Evolutionary conservation across 2,113 vertebrate species (phyloP), one percentile per base, ranked within the genome.

Genomic region (Aldabrachelys gigantea): DNA sequence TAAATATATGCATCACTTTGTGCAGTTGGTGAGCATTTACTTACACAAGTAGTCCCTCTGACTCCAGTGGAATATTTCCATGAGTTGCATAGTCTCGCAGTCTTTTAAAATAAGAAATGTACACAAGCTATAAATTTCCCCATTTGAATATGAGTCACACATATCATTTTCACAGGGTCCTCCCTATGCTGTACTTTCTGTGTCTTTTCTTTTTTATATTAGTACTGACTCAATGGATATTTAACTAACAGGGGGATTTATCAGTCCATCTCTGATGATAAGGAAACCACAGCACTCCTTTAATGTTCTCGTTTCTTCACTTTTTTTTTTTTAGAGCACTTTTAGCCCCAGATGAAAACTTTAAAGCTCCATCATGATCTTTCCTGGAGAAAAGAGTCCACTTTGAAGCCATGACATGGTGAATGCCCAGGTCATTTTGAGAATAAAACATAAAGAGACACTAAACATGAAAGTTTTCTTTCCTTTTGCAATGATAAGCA

Each of bases 321-420:
- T 50, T 89, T 35, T 54, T 53, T 53, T n/a, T 57, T 13, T 41
- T 87, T 50, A 41, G 12, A 84, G 59, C 53, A 92, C 31, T 91
- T 96, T 92, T 92, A 84, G 52, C 83, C 76, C 3, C 19, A 92
- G 57, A 85, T 38, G 49, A 49, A 95, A 85, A 94, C 75, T 82
- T 89, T 56, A 93, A 93, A 95, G 35, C 53, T 96, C 86, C 21
- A 54, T 8, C 53, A 76, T 21, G 79, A 89, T 78, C 84, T 80
- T 89, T 84, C 13, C 14, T 7, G 78, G 4, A 95, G 78, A 95
- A 93, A n/a, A 96, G 79, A 93, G 62, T 14, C 49, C 8, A 53
- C 78, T 97, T 94, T 95, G 94, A 95, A 97, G 88, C 25, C 53
- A n/a, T 91, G 83, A 82, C 86, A 85, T 59, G 50, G 52, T 80